Evolutionary conservation across 2,797 vertebrate genomes (phyloP).

Genomic region (Gymnothorax javanicus): DNA sequence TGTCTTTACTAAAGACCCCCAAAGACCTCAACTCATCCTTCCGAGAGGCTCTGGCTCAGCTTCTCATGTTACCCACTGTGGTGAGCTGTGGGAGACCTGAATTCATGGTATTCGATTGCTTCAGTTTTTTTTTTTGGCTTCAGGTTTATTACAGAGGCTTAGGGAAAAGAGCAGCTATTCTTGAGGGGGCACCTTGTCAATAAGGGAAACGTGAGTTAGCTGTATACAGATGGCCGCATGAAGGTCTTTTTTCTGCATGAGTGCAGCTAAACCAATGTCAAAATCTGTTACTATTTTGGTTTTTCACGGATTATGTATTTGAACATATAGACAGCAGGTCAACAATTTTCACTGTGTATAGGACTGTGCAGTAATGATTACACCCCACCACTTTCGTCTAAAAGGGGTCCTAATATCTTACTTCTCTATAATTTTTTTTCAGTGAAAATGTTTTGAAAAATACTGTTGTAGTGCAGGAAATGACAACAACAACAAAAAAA

Average conservation of each 20-base stretch:
- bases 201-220: background rate
- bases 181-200: background rate
- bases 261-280: background rate
- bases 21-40: constrained; percentile 67
- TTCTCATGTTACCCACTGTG: constrained; percentile 58
- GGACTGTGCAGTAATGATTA: background rate
- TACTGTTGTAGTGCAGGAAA: no score
- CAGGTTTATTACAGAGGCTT: background rate
- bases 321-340: background rate
- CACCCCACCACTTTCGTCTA: no score
- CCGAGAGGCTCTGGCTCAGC: constrained; percentile 68
- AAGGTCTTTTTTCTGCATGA: background rate
- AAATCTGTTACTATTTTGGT: background rate
- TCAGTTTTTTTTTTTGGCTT: background rate
- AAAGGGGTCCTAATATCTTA: no score
- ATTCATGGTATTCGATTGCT: background rate
- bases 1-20: constrained; percentile 67
- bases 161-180: background rate
- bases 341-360: background rate
- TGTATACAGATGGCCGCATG: background rate
- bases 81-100: constrained; percentile 56
- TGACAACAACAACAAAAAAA: no score
- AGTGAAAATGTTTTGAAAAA: no score
- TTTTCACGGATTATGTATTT: background rate
- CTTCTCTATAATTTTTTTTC: no score